Conservation (phyloP, 2,113 vertebrate species). For the Isichthys henryi region DNA sequence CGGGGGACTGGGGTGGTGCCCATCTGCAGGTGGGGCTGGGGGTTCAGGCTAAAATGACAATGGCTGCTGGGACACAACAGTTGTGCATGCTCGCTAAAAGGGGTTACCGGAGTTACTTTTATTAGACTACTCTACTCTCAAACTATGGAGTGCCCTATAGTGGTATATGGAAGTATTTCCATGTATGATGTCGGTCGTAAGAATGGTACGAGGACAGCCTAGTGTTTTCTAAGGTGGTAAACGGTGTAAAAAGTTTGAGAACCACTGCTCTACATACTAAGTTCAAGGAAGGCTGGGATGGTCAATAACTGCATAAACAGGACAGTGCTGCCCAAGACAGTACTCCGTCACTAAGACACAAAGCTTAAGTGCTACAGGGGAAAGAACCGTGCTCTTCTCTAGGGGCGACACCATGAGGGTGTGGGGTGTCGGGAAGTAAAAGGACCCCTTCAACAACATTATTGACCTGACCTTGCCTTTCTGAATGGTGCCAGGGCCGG, state of each 20-base stretch:
- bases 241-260: neutral
- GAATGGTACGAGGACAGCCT: neutral
- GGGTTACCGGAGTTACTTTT: constrained; percentile 24
- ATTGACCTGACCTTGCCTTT: neutral
- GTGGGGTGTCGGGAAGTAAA: neutral
- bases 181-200: constrained; percentile 12
- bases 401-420: neutral
- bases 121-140: constrained; percentile 9
- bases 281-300: neutral
- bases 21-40: neutral
- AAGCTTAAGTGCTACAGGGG: constrained; percentile 1
- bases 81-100: constrained; percentile 29
- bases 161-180: neutral
- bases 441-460: neutral
- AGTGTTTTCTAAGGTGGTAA: neutral
- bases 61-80: constrained; percentile 30
- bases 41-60: constrained; percentile 14
- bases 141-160: neutral
- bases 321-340: neutral
- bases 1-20: neutral
- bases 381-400: constrained; percentile 14
- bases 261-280: neutral
- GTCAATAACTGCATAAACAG: constrained; percentile 20
- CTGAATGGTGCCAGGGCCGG: neutral
- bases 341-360: constrained; percentile 9